These are phyloP conservation scores for Plestiodon gilberti DNA, from an alignment of 2,113 vertebrate genomes.

Conservation along the genomic window DNA sequence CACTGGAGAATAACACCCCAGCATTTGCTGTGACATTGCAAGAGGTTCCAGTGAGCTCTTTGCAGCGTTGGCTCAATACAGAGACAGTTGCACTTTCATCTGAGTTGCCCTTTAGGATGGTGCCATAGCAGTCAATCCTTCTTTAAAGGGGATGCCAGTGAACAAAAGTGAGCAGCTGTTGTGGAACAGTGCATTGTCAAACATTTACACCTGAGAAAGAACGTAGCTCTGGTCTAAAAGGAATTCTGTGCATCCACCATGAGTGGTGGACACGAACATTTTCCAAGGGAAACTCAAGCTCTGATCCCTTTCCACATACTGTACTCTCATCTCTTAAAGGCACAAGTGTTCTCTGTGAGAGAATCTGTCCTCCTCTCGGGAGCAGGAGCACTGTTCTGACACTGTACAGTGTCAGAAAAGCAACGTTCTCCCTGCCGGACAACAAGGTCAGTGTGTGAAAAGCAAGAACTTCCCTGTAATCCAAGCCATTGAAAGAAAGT, in stretches of 20 bases:
- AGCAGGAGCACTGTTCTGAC: background rate
- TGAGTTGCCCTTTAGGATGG: no score
- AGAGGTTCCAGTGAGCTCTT: background rate
- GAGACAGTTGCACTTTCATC: no score
- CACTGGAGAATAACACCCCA: no score
- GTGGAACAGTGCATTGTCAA: background rate
- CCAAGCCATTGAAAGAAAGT: constrained; percentile 30
- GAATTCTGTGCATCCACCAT: background rate
- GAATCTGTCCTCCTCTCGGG: background rate
- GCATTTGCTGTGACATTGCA: no score
- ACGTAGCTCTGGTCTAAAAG: background rate
- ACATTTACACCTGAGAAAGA: background rate
- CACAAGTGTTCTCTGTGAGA: background rate
- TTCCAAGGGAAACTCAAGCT: background rate
- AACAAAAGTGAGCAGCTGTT: background rate
- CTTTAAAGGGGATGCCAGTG: no score
- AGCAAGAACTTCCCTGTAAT: background rate
- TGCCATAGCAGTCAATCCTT: no score
- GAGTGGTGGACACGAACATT: background rate
- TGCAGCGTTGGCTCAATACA: no score
- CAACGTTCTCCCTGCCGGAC: background rate
- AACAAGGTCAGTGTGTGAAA: background rate
- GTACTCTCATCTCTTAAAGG: background rate
- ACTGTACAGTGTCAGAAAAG: background rate
- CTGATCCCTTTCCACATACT: background rate